A percentile compares a stretch with the other conserved stretches of the same genome.
Conservation (phyloP, 1,140 invertebrate genomes). For the Drosophila sp. region DNA sequence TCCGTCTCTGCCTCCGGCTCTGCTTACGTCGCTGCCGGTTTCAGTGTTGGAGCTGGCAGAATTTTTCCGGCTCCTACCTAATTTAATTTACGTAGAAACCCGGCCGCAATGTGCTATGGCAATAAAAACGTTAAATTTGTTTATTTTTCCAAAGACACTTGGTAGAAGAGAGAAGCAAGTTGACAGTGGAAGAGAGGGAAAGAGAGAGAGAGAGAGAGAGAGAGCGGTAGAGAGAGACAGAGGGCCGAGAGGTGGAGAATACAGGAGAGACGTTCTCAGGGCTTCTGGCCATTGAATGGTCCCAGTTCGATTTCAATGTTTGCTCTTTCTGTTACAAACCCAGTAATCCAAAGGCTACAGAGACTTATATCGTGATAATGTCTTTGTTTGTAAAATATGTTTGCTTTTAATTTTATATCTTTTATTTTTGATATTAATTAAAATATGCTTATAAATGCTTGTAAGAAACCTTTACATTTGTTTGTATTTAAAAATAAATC, state of each 20-base stretch:
- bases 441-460: too few relatives aligned
- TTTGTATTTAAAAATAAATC: too few relatives aligned
- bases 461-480: too few relatives aligned
- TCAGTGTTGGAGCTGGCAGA: conserved; percentile 23
- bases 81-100: conserved; percentile 79
- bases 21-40: conserved; percentile 1
- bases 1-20: background rate
- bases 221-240: background rate
- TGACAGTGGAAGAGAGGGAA: background rate
- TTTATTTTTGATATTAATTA: too few relatives aligned
- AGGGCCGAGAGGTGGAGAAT: background rate
- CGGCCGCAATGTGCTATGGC: conserved; percentile 71
- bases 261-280: conserved; percentile 6
- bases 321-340: conserved; percentile 17
- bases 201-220: background rate
- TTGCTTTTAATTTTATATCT: too few relatives aligned
- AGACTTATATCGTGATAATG: too few relatives aligned
- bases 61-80: conserved; percentile 77
- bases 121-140: conserved; percentile 83
- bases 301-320: conserved; percentile 61
- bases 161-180: background rate
- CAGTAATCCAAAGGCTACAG: background rate
- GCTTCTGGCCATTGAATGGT: conserved; percentile 26
- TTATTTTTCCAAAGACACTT: conserved; percentile 69
- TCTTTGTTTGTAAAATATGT: background rate